Conservation (phyloP, 1,140 invertebrate species). For the Diorhabda sublineata region DNA sequence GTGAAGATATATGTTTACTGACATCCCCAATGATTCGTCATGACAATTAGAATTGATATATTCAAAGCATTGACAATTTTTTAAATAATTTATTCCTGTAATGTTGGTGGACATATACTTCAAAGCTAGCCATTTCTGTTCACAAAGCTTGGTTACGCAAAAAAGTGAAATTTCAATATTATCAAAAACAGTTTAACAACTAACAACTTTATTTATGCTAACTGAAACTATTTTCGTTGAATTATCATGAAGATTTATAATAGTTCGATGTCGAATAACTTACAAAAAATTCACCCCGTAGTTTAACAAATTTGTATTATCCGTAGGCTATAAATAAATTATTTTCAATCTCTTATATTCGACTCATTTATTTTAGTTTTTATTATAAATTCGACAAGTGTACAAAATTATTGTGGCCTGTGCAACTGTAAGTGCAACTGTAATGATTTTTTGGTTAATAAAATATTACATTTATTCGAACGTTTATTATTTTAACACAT, state of each 20-base stretch:
- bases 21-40: too few species aligned
- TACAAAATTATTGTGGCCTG: conserved; percentile 1
- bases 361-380: not conserved
- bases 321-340: not conserved
- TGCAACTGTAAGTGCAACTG: not conserved
- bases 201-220: conserved; percentile 1
- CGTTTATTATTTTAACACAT: too few species aligned
- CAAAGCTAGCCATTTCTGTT: not conserved
- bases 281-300: not conserved
- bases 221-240: not conserved
- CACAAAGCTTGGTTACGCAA: conserved; percentile 2
- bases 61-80: too few species aligned
- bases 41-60: too few species aligned
- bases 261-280: not conserved
- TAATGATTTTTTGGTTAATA: not conserved
- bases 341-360: conserved; percentile 1
- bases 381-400: not conserved
- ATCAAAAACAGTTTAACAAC: too few species aligned
- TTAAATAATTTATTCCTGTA: too few species aligned
- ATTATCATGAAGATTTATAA: not conserved
- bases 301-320: not conserved
- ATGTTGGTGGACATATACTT: not conserved
- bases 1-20: too few species aligned
- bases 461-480: not conserved
- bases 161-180: not conserved